Percentiles rank a stretch among this genome's conserved stretches.
Evolutionary conservation across 2,797 vertebrate species (phyloP).

Genomic region (Poeciliopsis presidionis): DNA sequence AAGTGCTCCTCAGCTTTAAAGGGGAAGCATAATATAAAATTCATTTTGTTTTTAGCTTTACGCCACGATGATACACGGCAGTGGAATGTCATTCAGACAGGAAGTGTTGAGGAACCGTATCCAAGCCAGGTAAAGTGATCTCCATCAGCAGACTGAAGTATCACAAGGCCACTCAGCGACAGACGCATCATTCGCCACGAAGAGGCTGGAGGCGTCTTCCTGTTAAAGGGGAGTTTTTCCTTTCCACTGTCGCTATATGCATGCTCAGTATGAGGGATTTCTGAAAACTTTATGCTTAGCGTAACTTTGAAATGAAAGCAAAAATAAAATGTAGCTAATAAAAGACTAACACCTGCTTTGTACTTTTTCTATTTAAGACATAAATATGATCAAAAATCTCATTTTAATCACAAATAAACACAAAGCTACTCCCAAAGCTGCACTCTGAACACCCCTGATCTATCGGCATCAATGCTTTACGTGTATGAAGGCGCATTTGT

Average conservation of each 20-base stretch:
- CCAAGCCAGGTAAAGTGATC: background rate
- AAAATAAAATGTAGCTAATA: too few species aligned
- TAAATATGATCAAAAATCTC: too few species aligned
- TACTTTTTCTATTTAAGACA: too few species aligned
- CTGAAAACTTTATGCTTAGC: background rate
- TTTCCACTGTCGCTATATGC: background rate
- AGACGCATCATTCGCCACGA: background rate
- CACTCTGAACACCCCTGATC: background rate
- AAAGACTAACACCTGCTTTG: too few species aligned
- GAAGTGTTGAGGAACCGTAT: background rate
- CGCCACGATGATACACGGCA: background rate
- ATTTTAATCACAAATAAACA: too few species aligned
- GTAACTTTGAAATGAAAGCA: too few species aligned
- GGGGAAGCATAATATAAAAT: background rate
- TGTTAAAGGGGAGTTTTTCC: background rate
- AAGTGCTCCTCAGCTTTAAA: background rate
- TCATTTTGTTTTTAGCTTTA: too few species aligned
- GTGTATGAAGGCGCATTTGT: background rate
- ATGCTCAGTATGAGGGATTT: background rate
- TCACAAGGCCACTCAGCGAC: background rate
- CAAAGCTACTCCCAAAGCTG: too few species aligned
- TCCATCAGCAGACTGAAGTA: background rate
- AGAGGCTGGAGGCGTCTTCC: background rate
- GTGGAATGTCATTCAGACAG: background rate
- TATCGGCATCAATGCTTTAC: background rate